These are phyloP conservation scores for Agrenia bidenticulata DNA, from an alignment of 2,888 invertebrate species.

Conservation along the genomic window DNA sequence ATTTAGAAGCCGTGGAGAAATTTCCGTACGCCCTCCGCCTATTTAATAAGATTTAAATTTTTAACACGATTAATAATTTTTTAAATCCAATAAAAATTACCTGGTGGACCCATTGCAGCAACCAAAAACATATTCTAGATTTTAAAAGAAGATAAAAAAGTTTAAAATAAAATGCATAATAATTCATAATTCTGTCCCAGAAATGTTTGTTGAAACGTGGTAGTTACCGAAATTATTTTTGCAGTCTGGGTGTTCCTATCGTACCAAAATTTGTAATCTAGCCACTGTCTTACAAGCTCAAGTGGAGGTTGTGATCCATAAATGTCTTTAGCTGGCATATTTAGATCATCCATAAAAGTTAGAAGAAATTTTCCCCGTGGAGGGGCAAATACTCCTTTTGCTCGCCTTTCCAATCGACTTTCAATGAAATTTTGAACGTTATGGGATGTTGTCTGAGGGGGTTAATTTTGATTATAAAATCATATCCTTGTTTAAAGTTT, in stretches of 20 bases:
- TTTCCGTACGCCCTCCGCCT: slow-evolving; percentile 76
- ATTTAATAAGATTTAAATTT: too few relatives aligned
- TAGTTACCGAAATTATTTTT: slow-evolving; percentile 71
- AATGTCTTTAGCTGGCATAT: slow-evolving; percentile 85
- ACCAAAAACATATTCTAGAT: slow-evolving; percentile 75
- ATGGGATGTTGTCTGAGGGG: slow-evolving; percentile 70
- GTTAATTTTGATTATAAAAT: slow-evolving; percentile 6
- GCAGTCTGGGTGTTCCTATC: slow-evolving; percentile 75
- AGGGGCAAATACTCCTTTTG: slow-evolving; percentile 79
- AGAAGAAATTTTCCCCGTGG: slow-evolving; percentile 79
- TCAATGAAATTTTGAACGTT: slow-evolving; percentile 84
- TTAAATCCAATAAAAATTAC: too few relatives aligned
- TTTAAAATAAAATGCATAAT: too few relatives aligned
- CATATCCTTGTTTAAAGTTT: not conserved
- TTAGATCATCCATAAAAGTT: slow-evolving; percentile 86
- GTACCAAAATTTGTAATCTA: slow-evolving; percentile 89
- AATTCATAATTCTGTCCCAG: too few relatives aligned
- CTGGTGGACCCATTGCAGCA: slow-evolving; percentile 69
- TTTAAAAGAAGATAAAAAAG: too few relatives aligned
- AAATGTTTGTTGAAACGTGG: too few relatives aligned
- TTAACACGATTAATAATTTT: too few relatives aligned
- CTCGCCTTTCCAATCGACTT: slow-evolving; percentile 81
- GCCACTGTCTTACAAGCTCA: slow-evolving; percentile 79
- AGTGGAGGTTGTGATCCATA: slow-evolving; percentile 88
- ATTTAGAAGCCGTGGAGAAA: slow-evolving; percentile 75